Percentiles rank a stretch among this genome's conserved stretches.
Conservation (phyloP, 1,140 invertebrate species). For the Heterodera schachtii region DNA sequence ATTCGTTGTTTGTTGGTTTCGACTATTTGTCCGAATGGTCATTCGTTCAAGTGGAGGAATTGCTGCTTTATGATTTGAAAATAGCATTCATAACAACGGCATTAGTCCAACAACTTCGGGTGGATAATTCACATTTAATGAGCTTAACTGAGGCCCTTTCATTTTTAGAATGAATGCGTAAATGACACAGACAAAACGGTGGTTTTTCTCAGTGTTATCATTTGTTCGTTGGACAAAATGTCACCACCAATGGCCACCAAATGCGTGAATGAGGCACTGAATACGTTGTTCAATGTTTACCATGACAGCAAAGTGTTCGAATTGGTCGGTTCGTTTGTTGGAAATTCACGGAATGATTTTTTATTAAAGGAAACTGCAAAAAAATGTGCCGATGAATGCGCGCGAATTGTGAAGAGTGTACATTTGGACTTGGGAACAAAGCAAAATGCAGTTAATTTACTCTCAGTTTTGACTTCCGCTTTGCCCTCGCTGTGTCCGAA, state of each 20-base stretch:
- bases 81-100: slow-evolving; percentile 48
- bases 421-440: slow-evolving; percentile 42
- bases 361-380: slow-evolving; percentile 33
- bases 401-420: slow-evolving; percentile 33
- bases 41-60: slow-evolving; percentile 36
- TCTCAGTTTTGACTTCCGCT: slow-evolving; percentile 38
- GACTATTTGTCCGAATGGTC: slow-evolving; percentile 32
- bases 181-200: slow-evolving; percentile 41
- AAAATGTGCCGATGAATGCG: slow-evolving; percentile 43
- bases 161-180: slow-evolving; percentile 36
- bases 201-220: slow-evolving; percentile 34
- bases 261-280: slow-evolving; percentile 45
- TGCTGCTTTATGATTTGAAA: slow-evolving; percentile 52
- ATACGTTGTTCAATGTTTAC: slow-evolving; percentile 55
- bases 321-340: slow-evolving; percentile 14
- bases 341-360: neutral
- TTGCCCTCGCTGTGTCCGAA: slow-evolving; percentile 42
- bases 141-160: too few relatives aligned
- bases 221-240: neutral
- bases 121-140: neutral
- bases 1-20: neutral
- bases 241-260: neutral
- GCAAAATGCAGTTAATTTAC: slow-evolving; percentile 55
- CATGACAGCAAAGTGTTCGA: slow-evolving; percentile 46
- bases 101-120: slow-evolving; percentile 35